Evolutionary conservation across 2,888 invertebrate genomes (phyloP).

Genomic region (Dicyrtomina minuta): DNA sequence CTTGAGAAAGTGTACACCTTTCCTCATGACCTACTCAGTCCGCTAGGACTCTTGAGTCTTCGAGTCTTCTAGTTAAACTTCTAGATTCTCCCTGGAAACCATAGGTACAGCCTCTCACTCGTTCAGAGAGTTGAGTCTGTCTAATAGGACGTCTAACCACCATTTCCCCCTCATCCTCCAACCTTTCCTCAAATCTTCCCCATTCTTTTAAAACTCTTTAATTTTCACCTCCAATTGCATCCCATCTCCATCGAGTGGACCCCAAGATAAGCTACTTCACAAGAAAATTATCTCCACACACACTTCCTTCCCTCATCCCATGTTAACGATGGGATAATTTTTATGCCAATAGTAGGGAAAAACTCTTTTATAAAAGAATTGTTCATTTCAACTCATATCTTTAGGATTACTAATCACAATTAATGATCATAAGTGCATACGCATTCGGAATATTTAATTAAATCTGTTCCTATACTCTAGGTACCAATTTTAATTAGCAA

Average conservation of each 20-base stretch:
- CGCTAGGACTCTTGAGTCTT: background rate
- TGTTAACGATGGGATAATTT: too few species aligned
- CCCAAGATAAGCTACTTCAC: background rate
- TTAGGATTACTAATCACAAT: too few species aligned
- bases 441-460: too few species aligned
- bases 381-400: too few species aligned
- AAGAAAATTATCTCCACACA: background rate
- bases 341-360: too few species aligned
- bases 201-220: background rate
- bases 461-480: too few species aligned
- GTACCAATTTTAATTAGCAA: too few species aligned
- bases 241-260: background rate
- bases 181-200: background rate
- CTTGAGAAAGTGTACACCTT: slow-evolving; percentile 15
- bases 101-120: too few species aligned
- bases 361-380: too few species aligned
- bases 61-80: too few species aligned
- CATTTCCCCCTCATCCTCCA: background rate
- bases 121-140: background rate
- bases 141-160: background rate
- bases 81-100: too few species aligned
- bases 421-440: too few species aligned
- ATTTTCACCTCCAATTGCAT: background rate
- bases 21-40: slow-evolving; percentile 3
- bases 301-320: background rate